Conservation (phyloP, 2,797 vertebrate species). For the Silurus aristotelis region DNA sequence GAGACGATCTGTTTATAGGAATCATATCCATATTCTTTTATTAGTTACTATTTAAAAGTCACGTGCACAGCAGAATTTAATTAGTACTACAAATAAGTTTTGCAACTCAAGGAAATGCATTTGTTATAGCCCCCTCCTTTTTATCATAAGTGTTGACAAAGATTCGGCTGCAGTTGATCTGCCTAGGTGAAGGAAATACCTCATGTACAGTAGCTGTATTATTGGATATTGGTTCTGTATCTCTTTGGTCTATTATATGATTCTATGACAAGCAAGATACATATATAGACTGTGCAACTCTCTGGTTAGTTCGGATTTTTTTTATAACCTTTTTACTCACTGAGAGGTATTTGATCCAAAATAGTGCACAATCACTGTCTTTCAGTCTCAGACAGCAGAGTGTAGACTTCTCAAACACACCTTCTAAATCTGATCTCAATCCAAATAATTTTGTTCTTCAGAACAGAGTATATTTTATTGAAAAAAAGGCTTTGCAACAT, state of each 20-base stretch:
- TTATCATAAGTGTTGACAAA: neutral
- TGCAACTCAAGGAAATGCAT: neutral
- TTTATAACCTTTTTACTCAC: neutral
- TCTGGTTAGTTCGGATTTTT: neutral
- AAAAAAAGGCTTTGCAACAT: neutral
- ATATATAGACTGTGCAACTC: neutral
- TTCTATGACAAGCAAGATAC: neutral
- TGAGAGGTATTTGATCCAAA: neutral
- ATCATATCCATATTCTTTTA: conserved; percentile 34
- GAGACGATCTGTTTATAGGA: conserved; percentile 56
- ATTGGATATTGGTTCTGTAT: neutral
- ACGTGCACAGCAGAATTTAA: conserved; percentile 18
- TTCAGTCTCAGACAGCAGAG: neutral
- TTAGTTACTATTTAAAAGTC: conserved; percentile 37
- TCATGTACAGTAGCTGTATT: neutral
- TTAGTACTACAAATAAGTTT: neutral
- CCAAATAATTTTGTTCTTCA: neutral
- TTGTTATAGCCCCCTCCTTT: neutral
- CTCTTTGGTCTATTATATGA: neutral
- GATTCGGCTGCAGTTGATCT: neutral
- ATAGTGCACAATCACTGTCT: neutral
- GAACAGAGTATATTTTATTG: neutral
- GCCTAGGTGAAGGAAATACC: neutral
- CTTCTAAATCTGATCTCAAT: neutral
- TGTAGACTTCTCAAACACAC: neutral